Evolutionary conservation across 2,113 vertebrate species (phyloP).

Genomic region (Natator depressus): DNA sequence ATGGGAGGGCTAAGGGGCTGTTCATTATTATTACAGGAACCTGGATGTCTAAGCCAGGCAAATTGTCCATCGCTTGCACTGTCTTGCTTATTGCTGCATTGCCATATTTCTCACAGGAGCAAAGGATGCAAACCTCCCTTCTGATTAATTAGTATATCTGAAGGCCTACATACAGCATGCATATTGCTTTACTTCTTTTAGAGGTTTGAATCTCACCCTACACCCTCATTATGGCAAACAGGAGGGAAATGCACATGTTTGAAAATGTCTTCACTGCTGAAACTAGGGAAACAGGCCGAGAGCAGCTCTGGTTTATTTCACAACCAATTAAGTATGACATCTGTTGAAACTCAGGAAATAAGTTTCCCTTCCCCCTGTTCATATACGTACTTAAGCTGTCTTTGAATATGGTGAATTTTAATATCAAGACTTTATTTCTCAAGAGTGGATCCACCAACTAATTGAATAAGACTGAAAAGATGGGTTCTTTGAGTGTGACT

Average conservation of each 20-base stretch:
- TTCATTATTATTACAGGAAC: neutral
- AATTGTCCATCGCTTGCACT: neutral
- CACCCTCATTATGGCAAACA: slow-evolving; percentile 70
- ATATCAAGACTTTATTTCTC: neutral
- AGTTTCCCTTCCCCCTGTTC: slow-evolving; percentile 73
- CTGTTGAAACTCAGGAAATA: slow-evolving; percentile 79
- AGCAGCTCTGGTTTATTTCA: slow-evolving; percentile 78
- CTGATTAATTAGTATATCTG: slow-evolving; percentile 56
- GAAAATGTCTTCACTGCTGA: slow-evolving; percentile 76
- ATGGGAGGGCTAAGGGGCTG: neutral
- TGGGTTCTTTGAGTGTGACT: neutral
- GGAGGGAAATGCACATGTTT: slow-evolving; percentile 75
- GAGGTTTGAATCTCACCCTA: slow-evolving; percentile 69
- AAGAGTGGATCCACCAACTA: neutral
- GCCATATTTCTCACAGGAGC: neutral
- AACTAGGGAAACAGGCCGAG: slow-evolving; percentile 74
- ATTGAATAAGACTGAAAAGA: neutral
- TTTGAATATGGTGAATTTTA: slow-evolving; percentile 60
- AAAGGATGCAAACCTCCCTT: slow-evolving; percentile 51
- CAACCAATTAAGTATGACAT: slow-evolving; percentile 80
- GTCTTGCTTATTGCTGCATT: neutral
- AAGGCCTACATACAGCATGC: slow-evolving; percentile 20
- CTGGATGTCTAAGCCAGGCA: neutral
- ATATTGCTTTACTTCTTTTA: slow-evolving; percentile 61
- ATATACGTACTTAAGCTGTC: slow-evolving; percentile 67